phyloP scores from a whole-genome alignment of 1,140 invertebrate species.

The Polypedilum vanderplanki region DNA sequence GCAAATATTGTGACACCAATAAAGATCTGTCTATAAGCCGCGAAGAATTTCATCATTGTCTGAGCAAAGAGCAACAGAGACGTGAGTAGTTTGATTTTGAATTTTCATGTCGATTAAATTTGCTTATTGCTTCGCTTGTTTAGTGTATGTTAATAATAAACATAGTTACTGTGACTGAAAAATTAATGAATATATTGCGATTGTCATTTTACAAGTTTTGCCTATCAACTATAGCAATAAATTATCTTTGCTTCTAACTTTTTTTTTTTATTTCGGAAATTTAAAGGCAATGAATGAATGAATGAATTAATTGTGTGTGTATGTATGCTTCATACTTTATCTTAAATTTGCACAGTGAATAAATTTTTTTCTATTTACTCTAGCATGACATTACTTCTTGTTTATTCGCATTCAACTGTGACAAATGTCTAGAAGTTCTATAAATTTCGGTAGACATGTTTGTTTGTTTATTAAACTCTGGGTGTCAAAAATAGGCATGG shows the following conservation, averaged over 20 bases:
- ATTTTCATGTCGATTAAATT: background rate
- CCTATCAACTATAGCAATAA: background rate
- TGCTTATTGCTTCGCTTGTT: background rate
- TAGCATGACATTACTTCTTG: too few species aligned
- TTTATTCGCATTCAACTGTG: too few species aligned
- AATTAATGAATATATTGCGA: background rate
- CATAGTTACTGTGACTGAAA: too few species aligned
- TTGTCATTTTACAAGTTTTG: conserved; percentile 11
- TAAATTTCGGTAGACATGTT: too few species aligned
- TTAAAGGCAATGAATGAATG: background rate
- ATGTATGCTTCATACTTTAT: background rate
- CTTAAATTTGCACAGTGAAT: conserved; percentile 9
- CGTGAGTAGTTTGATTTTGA: conserved; percentile 46
- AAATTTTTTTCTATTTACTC: background rate
- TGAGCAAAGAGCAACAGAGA: conserved; percentile 57
- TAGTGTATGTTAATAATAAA: background rate
- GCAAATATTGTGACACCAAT: conserved; percentile 75
- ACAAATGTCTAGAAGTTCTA: too few species aligned
- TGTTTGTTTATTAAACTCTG: too few species aligned
- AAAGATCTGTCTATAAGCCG: conserved; percentile 65
- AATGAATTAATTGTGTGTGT: background rate
- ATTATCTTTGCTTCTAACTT: background rate
- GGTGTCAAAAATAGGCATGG: too few species aligned
- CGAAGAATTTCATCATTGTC: conserved; percentile 76
- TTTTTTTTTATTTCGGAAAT: background rate